phyloP scores from a whole-genome alignment of 2,888 invertebrate genomes.

The Apeira syringaria region DNA sequence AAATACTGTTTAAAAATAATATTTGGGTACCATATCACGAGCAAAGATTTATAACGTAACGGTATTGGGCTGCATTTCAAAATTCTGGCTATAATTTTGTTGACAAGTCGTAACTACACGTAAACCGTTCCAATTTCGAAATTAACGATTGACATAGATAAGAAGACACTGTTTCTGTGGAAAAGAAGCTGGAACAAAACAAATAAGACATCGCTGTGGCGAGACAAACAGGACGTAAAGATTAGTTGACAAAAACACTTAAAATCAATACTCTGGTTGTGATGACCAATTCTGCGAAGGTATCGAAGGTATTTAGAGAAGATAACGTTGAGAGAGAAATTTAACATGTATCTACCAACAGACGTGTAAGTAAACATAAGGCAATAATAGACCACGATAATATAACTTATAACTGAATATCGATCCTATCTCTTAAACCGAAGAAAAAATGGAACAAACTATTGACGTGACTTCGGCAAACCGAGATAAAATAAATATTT shows the following conservation, averaged over 20 bases:
- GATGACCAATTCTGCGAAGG: conserved; percentile 70
- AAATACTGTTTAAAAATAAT: conserved; percentile 31
- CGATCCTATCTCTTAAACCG: conserved; percentile 70
- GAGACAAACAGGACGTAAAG: conserved; percentile 60
- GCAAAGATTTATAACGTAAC: no score
- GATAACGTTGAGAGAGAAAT: conserved; percentile 74
- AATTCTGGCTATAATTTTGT: no score
- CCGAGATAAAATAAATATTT: conserved; percentile 83
- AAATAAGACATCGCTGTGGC: conserved; percentile 37
- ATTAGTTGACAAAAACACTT: conserved; percentile 46
- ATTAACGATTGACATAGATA: no score
- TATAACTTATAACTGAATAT: conserved; percentile 76
- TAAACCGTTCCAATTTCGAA: no score
- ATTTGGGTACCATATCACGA: no score
- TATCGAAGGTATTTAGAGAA: conserved; percentile 74
- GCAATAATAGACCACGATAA: conserved; percentile 50
- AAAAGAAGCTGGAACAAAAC: neutral
- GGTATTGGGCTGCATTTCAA: no score
- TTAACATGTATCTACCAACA: conserved; percentile 67
- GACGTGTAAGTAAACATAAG: conserved; percentile 66
- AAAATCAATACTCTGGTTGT: conserved; percentile 63
- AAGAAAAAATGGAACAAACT: conserved; percentile 78
- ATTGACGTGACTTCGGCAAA: conserved; percentile 82
- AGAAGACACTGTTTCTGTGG: conserved; percentile 7
- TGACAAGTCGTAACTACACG: no score